phyloP scores from a whole-genome alignment of 2,113 vertebrate genomes.

The Motacilla alba region DNA sequence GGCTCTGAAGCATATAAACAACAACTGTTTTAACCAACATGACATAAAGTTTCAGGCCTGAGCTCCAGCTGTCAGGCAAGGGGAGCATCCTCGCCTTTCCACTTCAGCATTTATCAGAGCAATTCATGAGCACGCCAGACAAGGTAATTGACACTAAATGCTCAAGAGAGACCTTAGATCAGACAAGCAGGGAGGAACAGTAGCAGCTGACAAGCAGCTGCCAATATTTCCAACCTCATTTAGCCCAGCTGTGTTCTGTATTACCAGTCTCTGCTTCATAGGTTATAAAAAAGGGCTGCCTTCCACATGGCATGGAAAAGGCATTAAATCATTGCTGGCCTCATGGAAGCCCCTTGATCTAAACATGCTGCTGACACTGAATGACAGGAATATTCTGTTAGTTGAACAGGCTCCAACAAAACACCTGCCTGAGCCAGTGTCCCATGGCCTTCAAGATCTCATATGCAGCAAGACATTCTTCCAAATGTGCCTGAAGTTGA shows the following conservation, averaged over 20 bases:
- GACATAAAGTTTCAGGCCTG: neutral
- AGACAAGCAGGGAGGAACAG: neutral
- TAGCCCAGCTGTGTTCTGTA: neutral
- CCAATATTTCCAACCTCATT: neutral
- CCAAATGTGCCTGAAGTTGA: neutral
- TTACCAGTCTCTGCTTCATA: neutral
- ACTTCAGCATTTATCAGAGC: neutral
- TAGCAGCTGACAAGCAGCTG: neutral
- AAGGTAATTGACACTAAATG: neutral
- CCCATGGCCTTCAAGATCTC: neutral
- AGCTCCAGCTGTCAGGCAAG: neutral
- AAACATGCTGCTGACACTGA: neutral
- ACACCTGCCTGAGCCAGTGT: neutral
- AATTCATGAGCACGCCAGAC: neutral
- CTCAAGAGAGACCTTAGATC: neutral
- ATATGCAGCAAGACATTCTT: rapidly evolving
- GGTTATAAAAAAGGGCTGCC: neutral
- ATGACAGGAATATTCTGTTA: neutral
- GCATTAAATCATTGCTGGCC: neutral
- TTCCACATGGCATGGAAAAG: rapidly evolving
- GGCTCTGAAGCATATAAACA: neutral
- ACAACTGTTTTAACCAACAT: neutral
- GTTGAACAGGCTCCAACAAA: neutral
- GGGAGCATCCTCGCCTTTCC: neutral
- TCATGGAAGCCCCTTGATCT: neutral